Percentiles rank a stretch among this genome's conserved stretches.
phyloP scores from a whole-genome alignment of 2,888 invertebrate species.

The Lamellibrachia columna region DNA sequence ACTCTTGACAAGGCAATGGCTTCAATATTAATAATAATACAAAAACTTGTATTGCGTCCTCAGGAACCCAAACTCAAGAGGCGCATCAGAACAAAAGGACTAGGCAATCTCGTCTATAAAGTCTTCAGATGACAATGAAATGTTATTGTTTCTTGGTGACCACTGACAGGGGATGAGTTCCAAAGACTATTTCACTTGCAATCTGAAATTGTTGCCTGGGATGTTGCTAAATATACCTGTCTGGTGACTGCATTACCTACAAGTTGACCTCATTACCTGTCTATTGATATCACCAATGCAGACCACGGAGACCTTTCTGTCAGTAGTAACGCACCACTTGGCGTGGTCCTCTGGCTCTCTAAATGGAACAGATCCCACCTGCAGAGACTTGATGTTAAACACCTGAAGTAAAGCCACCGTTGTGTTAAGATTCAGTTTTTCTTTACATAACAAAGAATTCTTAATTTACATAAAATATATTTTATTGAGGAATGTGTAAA shows the following conservation, averaged over 20 bases:
- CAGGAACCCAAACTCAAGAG: too few species aligned
- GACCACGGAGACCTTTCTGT: conserved; percentile 72
- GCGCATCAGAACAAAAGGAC: too few species aligned
- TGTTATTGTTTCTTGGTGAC: too few species aligned
- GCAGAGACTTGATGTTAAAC: conserved; percentile 73
- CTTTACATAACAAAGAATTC: not conserved
- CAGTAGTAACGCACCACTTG: conserved; percentile 64
- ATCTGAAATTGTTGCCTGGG: too few species aligned
- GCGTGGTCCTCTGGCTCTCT: conserved; percentile 64
- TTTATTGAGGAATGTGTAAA: not conserved
- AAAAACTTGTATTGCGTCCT: too few species aligned
- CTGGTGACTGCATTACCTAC: not conserved
- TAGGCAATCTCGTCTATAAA: too few species aligned
- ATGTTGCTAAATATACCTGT: too few species aligned
- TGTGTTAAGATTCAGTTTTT: not conserved
- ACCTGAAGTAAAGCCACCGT: conserved; percentile 70
- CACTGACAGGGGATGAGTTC: too few species aligned
- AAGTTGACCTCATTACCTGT: conserved; percentile 71
- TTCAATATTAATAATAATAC: too few species aligned
- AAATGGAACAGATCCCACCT: conserved; percentile 79
- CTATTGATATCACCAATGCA: conserved; percentile 95
- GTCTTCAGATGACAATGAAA: too few species aligned
- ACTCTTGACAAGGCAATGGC: too few species aligned
- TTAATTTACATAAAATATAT: not conserved
- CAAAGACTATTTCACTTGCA: too few species aligned